Base-by-base conservation (phyloP, 2,797 vertebrate species). In the Melanotaenia boesemani region DNA sequence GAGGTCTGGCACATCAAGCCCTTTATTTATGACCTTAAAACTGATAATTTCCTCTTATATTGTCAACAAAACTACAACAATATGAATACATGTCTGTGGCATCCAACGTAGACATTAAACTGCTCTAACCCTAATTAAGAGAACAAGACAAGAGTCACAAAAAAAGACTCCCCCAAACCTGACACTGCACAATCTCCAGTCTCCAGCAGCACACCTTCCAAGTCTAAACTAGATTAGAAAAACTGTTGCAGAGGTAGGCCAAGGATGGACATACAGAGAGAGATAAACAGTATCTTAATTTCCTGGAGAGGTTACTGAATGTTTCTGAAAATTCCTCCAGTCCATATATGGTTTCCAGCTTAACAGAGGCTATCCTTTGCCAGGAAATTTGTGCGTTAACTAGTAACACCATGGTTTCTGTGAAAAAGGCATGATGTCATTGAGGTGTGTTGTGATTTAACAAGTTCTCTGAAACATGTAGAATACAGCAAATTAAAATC, bases 351-450 rank as follows among this genome's bases (percentile, higher is more conserved):
- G 2, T 16, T 55, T 12, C 24, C 26, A 5, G 13, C 12, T 55
- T 6, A 55, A 55, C 26, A 6, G 12, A 26, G n/a, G 24, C 15
- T 56, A 15, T 16, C 1, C 22, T 48, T 30, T 68, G 26, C 15
- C 28, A 55, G 44, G 9, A 32, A 74, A 65, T 57, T 46, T 70
- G 70, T 59, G 39, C 66, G 30, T 70, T 50, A 59, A 32, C 20
- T 18, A 56, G 37, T 12, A 2, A 6, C 46, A 48, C 46, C 2
- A n/a, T 48, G 7, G 46, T 48, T 48, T 48, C 46, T 48, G 20
- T 18, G 46, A n/a, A 48, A 9, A 48, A 48, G 8, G 18, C 46
- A 48, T n/a, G 8, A n/a, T 8, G 46, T n/a, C 7, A 48, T 48
- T 20, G 8, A 48, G 46, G 46, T 34, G 46, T 34, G n/a, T 63